Conservation (phyloP, 64 coral and sea anemone species). For the Orbicella faveolata region DNA sequence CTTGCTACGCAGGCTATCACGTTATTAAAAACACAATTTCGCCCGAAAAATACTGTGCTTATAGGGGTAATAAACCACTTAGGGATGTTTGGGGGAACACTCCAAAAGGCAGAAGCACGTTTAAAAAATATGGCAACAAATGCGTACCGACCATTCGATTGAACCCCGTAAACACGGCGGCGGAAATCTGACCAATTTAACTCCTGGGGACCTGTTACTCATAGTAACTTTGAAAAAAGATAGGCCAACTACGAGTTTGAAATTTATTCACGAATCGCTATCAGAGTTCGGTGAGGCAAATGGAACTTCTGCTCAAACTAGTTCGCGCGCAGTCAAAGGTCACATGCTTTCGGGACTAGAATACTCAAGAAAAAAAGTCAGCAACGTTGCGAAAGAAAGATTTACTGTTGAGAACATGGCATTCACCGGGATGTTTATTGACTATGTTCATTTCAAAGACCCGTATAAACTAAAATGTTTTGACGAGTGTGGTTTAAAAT, state of each 20-base stretch:
- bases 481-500: conserved; percentile 24
- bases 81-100: too few species aligned
- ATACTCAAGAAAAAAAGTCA: conserved; percentile 3
- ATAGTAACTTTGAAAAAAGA: conserved; percentile 9
- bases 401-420: conserved; percentile 35
- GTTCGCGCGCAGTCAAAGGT: not conserved
- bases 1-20: too few species aligned
- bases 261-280: not conserved
- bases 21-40: too few species aligned
- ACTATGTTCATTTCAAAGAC: conserved; percentile 32
- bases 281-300: not conserved
- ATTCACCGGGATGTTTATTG: conserved; percentile 42
- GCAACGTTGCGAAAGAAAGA: not conserved
- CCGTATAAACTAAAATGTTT: conserved; percentile 40
- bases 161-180: not conserved
- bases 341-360: conserved; percentile 30
- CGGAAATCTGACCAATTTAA: not conserved
- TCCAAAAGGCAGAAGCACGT: too few species aligned
- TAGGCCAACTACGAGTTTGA: conserved; percentile 15
- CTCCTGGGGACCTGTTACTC: not conserved
- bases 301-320: not conserved
- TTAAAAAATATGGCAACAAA: too few species aligned
- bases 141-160: not conserved
- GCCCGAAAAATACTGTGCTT: too few species aligned
- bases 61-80: too few species aligned